Conservation (phyloP, 2,888 invertebrate genomes). For the Xylocampa areola region DNA sequence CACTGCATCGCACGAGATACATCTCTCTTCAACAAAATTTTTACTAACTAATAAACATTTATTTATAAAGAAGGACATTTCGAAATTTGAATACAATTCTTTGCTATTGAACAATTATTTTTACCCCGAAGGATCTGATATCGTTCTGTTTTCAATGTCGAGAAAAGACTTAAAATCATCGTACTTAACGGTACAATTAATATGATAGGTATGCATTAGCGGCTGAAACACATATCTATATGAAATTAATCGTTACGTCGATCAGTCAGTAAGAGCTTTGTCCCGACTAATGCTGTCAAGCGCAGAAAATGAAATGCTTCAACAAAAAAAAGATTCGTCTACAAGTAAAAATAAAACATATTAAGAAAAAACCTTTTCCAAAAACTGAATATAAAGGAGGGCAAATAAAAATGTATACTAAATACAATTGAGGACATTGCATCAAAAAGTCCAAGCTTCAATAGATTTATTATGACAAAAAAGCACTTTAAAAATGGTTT, state of each 20-base stretch:
- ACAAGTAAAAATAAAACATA: neutral
- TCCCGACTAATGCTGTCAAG: conserved; percentile 1
- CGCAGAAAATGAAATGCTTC: neutral
- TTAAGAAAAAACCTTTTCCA: neutral
- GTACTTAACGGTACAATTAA: too few relatives aligned
- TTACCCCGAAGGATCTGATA: too few relatives aligned
- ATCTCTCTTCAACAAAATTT: too few relatives aligned
- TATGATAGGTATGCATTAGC: neutral
- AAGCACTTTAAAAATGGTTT: conserved; percentile 15
- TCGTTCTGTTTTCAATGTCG: too few relatives aligned
- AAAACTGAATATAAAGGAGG: neutral
- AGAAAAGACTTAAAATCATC: too few relatives aligned
- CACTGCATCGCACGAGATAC: too few relatives aligned
- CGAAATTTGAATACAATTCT: too few relatives aligned
- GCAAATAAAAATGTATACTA: conserved; percentile 4
- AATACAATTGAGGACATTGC: conserved; percentile 2
- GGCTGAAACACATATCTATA: neutral
- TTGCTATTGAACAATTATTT: too few relatives aligned
- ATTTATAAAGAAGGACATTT: too few relatives aligned
- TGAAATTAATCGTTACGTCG: neutral
- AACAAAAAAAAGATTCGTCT: neutral
- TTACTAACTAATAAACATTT: too few relatives aligned
- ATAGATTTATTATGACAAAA: conserved; percentile 14
- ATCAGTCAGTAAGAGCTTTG: neutral
- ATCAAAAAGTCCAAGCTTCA: too few relatives aligned